Evolutionary conservation across 1,140 invertebrate species (phyloP).

Genomic region (Drosophila sproati): DNA sequence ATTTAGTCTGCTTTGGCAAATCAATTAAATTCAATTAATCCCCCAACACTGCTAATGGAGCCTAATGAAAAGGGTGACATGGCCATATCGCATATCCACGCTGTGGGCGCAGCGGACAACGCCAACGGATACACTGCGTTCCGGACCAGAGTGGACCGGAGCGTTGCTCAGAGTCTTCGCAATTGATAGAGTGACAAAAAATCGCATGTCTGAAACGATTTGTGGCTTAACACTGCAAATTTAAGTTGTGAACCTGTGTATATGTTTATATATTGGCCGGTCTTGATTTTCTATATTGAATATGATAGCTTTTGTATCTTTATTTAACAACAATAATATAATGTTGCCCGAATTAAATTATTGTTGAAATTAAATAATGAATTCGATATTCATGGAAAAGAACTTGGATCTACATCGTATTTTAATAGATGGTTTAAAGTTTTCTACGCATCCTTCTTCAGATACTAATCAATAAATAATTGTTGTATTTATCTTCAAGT

Average conservation of each 20-base stretch:
- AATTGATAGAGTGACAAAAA: slow-evolving; percentile 58
- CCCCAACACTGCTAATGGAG: slow-evolving; percentile 84
- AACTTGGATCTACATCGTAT: no score
- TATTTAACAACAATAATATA: no score
- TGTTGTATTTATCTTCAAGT: no score
- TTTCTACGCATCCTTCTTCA: no score
- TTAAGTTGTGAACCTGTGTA: slow-evolving; percentile 6
- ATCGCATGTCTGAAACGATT: slow-evolving; percentile 78
- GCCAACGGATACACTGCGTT: slow-evolving; percentile 73
- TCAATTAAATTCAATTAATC: slow-evolving; percentile 85
- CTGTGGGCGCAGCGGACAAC: slow-evolving; percentile 28
- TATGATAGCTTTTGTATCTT: not conserved
- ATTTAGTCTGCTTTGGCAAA: slow-evolving; percentile 85
- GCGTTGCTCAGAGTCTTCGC: slow-evolving; percentile 10
- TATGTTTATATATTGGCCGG: slow-evolving; percentile 1
- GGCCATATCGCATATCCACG: slow-evolving; percentile 63
- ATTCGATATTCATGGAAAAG: no score
- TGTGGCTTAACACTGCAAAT: slow-evolving; percentile 52
- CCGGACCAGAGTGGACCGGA: slow-evolving; percentile 49
- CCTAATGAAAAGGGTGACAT: slow-evolving; percentile 84
- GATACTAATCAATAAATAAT: no score
- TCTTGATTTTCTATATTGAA: slow-evolving; percentile 11
- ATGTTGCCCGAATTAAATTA: no score
- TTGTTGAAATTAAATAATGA: no score
- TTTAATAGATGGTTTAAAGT: no score